phyloP scores from a whole-genome alignment of 2,888 invertebrate genomes.

The Agrochola macilenta region DNA sequence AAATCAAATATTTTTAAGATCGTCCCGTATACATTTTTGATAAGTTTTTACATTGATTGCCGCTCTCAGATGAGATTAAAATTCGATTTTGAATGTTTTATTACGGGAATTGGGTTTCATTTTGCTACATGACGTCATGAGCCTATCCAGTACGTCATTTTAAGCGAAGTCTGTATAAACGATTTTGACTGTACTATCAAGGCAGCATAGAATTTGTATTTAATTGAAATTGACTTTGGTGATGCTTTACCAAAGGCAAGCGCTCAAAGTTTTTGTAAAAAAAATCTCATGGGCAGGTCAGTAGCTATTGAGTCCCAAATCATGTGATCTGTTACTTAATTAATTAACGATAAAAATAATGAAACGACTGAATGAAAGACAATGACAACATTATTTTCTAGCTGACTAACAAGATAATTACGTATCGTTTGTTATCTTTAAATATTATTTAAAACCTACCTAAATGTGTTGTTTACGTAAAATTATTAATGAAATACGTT shows the following conservation, averaged over 20 bases:
- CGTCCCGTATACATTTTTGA: background rate
- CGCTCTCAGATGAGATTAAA: background rate
- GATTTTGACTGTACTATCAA: too few relatives aligned
- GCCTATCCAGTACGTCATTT: too few relatives aligned
- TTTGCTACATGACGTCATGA: background rate
- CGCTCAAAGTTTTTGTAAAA: too few relatives aligned
- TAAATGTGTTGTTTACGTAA: conserved; percentile 1
- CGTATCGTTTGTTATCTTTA: conserved; percentile 44
- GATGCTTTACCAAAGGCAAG: too few relatives aligned
- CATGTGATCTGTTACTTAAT: background rate
- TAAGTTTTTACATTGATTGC: background rate
- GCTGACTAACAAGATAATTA: conserved; percentile 43
- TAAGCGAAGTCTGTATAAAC: too few relatives aligned
- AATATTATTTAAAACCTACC: conserved; percentile 33
- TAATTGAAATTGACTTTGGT: too few relatives aligned
- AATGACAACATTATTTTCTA: too few relatives aligned
- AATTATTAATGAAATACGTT: conserved; percentile 31
- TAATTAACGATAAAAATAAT: conserved; percentile 16
- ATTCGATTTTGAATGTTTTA: background rate
- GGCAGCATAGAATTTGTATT: too few relatives aligned
- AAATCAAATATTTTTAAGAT: background rate
- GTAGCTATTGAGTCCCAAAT: background rate
- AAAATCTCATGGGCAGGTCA: too few relatives aligned
- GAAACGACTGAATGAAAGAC: conserved; percentile 19
- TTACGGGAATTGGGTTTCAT: background rate